Base-by-base conservation (phyloP, 2,797 vertebrate genomes). In the Sebastes hubbsi region DNA sequence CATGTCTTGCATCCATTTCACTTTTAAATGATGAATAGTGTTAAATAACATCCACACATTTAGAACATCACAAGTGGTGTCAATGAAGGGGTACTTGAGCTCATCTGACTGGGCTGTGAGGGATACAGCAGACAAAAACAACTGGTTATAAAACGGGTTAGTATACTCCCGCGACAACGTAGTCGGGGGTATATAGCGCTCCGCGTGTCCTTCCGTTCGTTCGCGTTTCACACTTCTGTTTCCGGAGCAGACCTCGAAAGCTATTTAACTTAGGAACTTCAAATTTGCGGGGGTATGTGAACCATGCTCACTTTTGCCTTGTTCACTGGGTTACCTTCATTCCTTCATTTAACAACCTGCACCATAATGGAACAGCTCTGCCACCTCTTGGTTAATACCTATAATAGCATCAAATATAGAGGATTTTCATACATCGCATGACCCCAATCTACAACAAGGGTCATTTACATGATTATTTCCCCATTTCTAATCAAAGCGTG, bases 381-480 rank as follows among this genome's bases (percentile, higher is more conserved):
- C 91, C 94, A 81, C 85, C 92, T 88, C 64, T 77, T 91, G 94
- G 89, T 78, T 34, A 24, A 59, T 27, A 29, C 68, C 1, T 72
- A 18, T 49, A 85, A 59, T 59, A 69, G 7, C 75, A 71, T 32
- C n/a, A 24, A 25, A 56, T 16, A 9, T 9, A 5, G n/a, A 75
- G 22, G 22, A 73, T 8, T 54, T 34, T 76, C 32, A 77, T 16
- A 6, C 9, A 49, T 25, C 4, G n/a, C 24, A 14, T 30, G 29
- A 72, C 4, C 29, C 11, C 36, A 55, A 11, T 54, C 58, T 5
- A 61, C 6, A 10, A 4, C 18, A 64, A 32, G n/a, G 14, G n/a
- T 12, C 66, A n/a, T 60, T 29, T 63, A 13, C 60, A 22, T 52
- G 12, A 52, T 69, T 64, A 49, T 71, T 24, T 22, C 29, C 29